Evolutionary conservation across 2,797 vertebrate species (phyloP).

Genomic region (Enteromius anoplus): DNA sequence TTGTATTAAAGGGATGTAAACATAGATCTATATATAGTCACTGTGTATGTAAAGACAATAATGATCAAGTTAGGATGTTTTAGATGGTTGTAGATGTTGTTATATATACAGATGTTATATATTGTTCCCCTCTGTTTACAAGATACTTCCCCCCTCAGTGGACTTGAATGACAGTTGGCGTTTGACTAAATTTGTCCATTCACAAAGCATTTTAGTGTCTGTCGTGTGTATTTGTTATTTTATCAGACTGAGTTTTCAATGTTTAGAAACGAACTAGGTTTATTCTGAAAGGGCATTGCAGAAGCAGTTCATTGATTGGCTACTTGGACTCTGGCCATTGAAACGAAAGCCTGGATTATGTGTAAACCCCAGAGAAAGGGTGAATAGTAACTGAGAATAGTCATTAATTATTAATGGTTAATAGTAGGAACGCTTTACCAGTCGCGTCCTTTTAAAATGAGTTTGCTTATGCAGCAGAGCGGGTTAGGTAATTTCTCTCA

Average conservation of each 20-base stretch:
- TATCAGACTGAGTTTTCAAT: not conserved
- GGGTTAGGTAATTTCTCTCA: not conserved
- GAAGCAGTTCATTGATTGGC: slow-evolving; percentile 23
- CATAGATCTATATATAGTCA: not conserved
- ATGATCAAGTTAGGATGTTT: not conserved
- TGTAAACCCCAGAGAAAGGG: slow-evolving; percentile 9
- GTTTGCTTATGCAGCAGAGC: not conserved
- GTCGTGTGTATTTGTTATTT: not conserved
- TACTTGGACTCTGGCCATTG: not conserved
- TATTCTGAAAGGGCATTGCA: not conserved
- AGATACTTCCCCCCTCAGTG: not conserved
- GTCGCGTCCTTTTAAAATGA: not conserved
- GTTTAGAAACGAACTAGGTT: slow-evolving; percentile 7
- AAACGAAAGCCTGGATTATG: slow-evolving; percentile 13
- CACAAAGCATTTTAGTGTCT: slow-evolving; percentile 9
- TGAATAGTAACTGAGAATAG: slow-evolving; percentile 2
- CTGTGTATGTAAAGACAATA: not conserved
- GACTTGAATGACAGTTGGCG: not conserved
- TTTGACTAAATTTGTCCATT: not conserved
- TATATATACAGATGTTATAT: slow-evolving; percentile 17
- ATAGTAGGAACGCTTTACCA: not conserved
- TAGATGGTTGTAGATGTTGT: not conserved
- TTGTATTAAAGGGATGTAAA: slow-evolving; percentile 11
- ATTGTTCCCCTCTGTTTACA: not conserved
- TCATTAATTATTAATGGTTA: slow-evolving; percentile 35